Evolutionary conservation across 2,888 invertebrate species (phyloP), one percentile per base, ranked within the genome.

Genomic region (Liopterus haemorrhoidalis): DNA sequence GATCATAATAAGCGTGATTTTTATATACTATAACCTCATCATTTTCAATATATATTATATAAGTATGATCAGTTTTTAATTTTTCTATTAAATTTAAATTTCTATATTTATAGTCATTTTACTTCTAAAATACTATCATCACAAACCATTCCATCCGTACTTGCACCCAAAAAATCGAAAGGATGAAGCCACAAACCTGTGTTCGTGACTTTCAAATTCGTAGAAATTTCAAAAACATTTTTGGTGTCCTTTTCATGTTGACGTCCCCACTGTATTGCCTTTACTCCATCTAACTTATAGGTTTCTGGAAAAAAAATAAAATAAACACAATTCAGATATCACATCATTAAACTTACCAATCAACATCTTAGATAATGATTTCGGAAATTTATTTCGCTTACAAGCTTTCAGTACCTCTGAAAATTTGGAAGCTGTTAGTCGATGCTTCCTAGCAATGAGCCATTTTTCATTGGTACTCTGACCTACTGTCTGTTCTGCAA

Each of bases 101-200:
- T 12, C 33, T n/a, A 18, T 32, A 41, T 14, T 22, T 41, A 25
- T 22, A 39, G 46, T 18, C 46, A 46, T 39, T 49, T 49, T 20
- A 49, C 33, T 42, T 49, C 49, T 5, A 49, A 9, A 12, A 49
- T 11, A 15, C n/a, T 41, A 24, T 48, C 20, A 4, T 33, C 18
- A 8, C 28, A 37, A 3, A 46, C 24, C 12, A 49, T 21, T 2
- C 49, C 49, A 9, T 33, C 33, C 4, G 16, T 11, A 33, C 16
- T 33, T 3, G 33, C 33, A 20, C 19, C 33, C 5, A 33, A 9
- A 18, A 20, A 33, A 12, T 21, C 33, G 20, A 19, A 33, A 5
- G 16, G 8, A 33, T 33, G 33, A n/a, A 33, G 14, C 16, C 19
- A 18, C 2, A 33, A 11, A 3, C 33, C 33, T 3, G 18, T 8